Conservation (phyloP, 2,113 vertebrate genomes). For the Corythaeola cristata region DNA sequence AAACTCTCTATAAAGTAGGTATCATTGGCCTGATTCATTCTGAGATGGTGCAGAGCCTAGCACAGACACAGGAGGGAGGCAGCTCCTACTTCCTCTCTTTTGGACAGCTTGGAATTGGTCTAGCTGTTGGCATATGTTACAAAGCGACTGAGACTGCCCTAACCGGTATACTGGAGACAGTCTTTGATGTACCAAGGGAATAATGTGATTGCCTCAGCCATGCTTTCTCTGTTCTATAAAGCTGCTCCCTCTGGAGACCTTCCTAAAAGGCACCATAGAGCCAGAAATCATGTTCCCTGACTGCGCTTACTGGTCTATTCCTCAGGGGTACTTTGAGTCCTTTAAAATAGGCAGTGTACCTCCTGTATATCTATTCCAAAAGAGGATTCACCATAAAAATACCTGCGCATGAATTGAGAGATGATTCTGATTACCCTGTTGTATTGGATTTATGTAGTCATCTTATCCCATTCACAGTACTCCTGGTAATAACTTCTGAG, state of each 20-base stretch:
- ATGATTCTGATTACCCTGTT: background rate
- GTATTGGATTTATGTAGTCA: conserved; percentile 12
- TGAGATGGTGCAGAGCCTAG: background rate
- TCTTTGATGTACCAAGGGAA: background rate
- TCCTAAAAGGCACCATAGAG: background rate
- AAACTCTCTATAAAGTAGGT: background rate
- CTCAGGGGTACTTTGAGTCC: background rate
- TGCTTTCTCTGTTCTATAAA: background rate
- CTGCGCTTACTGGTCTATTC: rapidly evolving
- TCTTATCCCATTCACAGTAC: background rate
- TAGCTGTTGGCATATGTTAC: background rate
- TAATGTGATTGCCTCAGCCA: background rate
- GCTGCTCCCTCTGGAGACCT: background rate
- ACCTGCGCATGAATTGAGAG: background rate
- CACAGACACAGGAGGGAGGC: background rate
- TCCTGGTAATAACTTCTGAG: background rate
- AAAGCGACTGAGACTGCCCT: background rate
- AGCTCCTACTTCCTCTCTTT: background rate
- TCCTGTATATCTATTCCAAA: background rate
- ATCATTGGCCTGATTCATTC: background rate
- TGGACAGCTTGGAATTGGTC: background rate
- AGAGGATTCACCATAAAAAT: background rate
- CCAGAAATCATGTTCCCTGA: background rate
- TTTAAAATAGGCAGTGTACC: background rate
- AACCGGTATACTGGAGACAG: background rate